Evolutionary conservation across 2,113 vertebrate genomes (phyloP).

Genomic region (Sterna hirundo): DNA sequence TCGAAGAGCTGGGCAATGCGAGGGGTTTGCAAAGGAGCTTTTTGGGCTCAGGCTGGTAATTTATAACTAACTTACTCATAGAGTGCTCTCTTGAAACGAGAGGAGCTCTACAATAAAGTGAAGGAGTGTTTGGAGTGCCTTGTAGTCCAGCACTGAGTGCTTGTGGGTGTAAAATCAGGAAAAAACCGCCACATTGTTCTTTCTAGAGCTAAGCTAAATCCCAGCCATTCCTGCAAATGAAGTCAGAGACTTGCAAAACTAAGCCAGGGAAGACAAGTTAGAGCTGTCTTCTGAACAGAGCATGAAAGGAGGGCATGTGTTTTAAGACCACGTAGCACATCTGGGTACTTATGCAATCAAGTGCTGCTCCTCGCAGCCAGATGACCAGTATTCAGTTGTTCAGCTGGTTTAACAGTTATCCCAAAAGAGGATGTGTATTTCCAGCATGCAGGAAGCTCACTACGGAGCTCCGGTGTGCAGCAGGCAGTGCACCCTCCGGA

Average conservation of each 20-base stretch:
- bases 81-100: not conserved
- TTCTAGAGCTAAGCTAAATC: not conserved
- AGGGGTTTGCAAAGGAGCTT: not conserved
- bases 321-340: not conserved
- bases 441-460: not conserved
- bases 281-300: not conserved
- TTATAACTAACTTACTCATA: not conserved
- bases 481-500: fast-evolving
- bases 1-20: not conserved
- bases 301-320: not conserved
- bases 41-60: not conserved
- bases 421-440: not conserved
- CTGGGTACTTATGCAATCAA: not conserved
- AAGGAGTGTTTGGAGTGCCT: not conserved
- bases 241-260: not conserved
- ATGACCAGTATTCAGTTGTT: not conserved
- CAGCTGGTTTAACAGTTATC: not conserved
- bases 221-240: not conserved
- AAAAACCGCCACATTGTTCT: not conserved
- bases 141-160: not conserved
- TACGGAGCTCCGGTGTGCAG: not conserved
- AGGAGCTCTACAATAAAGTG: not conserved
- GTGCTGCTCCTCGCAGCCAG: not conserved
- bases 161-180: not conserved
- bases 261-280: not conserved